Conservation (phyloP, 2,113 vertebrate genomes). For the Onychorhynchus coronatus region DNA sequence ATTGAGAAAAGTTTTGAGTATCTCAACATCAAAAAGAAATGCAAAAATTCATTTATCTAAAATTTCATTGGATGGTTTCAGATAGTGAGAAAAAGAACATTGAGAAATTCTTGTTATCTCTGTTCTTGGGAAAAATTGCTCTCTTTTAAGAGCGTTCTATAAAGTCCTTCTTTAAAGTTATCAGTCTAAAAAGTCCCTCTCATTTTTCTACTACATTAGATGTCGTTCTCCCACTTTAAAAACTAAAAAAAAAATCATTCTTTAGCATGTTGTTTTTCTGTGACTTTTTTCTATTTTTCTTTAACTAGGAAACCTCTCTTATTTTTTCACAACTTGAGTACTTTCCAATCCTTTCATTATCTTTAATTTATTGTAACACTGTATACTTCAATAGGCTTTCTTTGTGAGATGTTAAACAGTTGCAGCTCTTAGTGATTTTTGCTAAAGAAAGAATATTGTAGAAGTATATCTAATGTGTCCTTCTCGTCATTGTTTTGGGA, state of each 20-base stretch:
- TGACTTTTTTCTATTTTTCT: too few species aligned
- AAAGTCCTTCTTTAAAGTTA: not conserved
- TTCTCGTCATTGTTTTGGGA: conserved; percentile 17
- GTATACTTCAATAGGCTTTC: not conserved
- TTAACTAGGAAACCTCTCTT: not conserved
- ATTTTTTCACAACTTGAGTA: not conserved
- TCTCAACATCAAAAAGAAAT: not conserved
- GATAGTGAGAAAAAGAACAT: not conserved
- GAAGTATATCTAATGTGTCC: not conserved
- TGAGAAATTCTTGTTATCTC: not conserved
- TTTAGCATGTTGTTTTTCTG: not conserved
- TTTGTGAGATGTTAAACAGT: not conserved
- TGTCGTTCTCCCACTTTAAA: not conserved
- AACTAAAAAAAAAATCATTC: not conserved
- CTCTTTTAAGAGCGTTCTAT: not conserved
- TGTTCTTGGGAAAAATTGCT: not conserved
- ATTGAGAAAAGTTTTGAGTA: not conserved
- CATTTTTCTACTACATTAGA: not conserved
- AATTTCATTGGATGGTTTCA: not conserved
- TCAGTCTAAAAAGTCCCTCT: not conserved
- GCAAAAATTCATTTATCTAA: not conserved
- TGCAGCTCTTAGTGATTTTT: not conserved
- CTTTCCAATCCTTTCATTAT: not conserved
- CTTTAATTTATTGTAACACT: not conserved
- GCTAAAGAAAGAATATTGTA: not conserved